Base-by-base conservation (phyloP, 2,113 vertebrate species). In the Cephalopterus ornatus region DNA sequence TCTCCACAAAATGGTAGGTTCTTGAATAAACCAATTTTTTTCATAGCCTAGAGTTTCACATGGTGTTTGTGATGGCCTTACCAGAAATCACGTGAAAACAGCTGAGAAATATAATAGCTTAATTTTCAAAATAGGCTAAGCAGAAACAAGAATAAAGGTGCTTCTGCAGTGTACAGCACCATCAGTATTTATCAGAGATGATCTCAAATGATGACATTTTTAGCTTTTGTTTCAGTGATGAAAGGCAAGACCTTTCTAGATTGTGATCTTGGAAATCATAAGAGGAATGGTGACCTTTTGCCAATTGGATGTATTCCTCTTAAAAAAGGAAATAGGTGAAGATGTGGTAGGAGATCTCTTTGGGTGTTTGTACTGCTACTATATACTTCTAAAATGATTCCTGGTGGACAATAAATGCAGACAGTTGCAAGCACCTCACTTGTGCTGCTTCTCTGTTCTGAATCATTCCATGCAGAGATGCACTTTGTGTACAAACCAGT, bases 111-210 rank as follows among this genome's bases (percentile, higher is more conserved):
- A 11, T 8, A 65, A 72, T 70, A 59, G 26, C 21, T 37, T 61
- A 20, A 10, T 66, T 89, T 72, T 80, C 7, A n/a, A 56, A 73
- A 35, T 0, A 47, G 13, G 14, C 12, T 28, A 55, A 52, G 11
- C 49, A 63, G 30, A 70, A 93, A 93, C 5, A 49, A 86, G 58
- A 85, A 35, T 46, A n/a, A 81, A 90, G 32, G 39, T 92, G 23
- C 5, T 46, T 52, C 47, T 85, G 9, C 30, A 63, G 20, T 2
- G 1, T 41, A 23, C 12, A 75, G 27, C 33, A 68, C 33, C 3
- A 21, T 49, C 44, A 30, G 14, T 47, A 50, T 79, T 83, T 92
- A 26, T 71, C 39, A 85, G 66, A 72, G 39, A 19, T 53, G 19
- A 46, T 61, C 35, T 17, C 46, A 8, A 49, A 28, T 59, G 8